phyloP scores from a whole-genome alignment of 2,797 vertebrate genomes.

The Pseudotriccus pelzelni region DNA sequence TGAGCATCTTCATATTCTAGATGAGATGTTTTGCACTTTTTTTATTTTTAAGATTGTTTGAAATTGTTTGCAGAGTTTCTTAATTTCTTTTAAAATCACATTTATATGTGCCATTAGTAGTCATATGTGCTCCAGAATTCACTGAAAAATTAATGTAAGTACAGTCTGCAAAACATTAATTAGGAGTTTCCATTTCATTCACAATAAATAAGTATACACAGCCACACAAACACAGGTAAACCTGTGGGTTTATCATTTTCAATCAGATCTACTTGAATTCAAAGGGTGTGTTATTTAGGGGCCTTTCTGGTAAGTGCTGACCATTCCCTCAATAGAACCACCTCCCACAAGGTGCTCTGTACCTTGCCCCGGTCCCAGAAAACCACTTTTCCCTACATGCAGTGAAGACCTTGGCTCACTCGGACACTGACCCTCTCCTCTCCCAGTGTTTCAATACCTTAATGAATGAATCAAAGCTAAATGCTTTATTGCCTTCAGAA shows the following conservation, averaged over 20 bases:
- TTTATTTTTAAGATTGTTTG: neutral
- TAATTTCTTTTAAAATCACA: neutral
- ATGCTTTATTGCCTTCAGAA: neutral
- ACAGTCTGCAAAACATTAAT: neutral
- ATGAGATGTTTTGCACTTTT: neutral
- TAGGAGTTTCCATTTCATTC: neutral
- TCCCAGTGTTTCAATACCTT: neutral
- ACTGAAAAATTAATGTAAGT: neutral
- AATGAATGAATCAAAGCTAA: neutral
- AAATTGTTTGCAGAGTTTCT: neutral
- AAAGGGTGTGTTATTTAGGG: neutral
- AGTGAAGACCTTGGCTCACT: neutral
- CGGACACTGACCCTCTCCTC: neutral
- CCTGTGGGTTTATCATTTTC: neutral
- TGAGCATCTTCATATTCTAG: neutral
- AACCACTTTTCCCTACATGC: neutral
- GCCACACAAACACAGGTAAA: neutral
- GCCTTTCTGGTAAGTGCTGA: neutral
- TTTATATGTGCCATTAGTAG: neutral
- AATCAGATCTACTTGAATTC: neutral
- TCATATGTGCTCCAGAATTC: neutral
- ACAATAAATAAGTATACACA: neutral
- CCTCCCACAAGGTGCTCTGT: neutral
- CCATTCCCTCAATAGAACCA: neutral
- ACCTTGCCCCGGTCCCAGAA: neutral